Evolutionary conservation across 2,113 vertebrate species (phyloP), one percentile per base, ranked within the genome.

Genomic region (Lucifuga dentata): DNA sequence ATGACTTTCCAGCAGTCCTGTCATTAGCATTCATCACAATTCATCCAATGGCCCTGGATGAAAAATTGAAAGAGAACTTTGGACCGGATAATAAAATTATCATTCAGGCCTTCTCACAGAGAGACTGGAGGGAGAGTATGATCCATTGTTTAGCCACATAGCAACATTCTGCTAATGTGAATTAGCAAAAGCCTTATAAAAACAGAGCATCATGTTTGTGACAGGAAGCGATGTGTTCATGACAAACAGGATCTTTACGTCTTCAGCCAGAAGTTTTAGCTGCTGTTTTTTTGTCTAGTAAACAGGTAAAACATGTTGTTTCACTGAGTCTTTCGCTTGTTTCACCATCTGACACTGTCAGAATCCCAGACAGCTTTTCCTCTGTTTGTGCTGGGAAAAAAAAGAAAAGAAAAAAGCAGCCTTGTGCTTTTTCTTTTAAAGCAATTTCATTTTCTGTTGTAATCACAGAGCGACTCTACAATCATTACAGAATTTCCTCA

Each of bases 1-100:
- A 33, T 62, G 39, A 60, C 52, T 67, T 16, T 73, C 64, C 48
- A 69, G 66, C 65, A 71, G 72, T 80, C 62, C 69, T 63, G 32
- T 76, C 75, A 85, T 87, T 80, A 80, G 69, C 74, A 85, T 77
- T 85, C 82, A 85, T 84, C 33, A 35, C 33, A 35, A 35, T 35
- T 11, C 33, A 11, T 11, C 33, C 10, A 3, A 35, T 35, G 7
- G 1, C 1, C 2, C 69, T 44, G 32, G 43, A 68, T 65, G 51
- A 84, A 74, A 85, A 72, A 85, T 40, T 71, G 49, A 71, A 74
- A 68, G 44, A n/a, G n/a, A 73, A 80, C 53, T 82, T 86, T 77
- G 44, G 73, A 60, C 41, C 66, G 59, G 59, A 77, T 72, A 75
- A 72, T 81, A 81, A 84, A 84, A 74, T 59, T 17, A 58, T 50